Base-by-base conservation (phyloP, 2,888 invertebrate genomes). In the Sylvicola cinctus region DNA sequence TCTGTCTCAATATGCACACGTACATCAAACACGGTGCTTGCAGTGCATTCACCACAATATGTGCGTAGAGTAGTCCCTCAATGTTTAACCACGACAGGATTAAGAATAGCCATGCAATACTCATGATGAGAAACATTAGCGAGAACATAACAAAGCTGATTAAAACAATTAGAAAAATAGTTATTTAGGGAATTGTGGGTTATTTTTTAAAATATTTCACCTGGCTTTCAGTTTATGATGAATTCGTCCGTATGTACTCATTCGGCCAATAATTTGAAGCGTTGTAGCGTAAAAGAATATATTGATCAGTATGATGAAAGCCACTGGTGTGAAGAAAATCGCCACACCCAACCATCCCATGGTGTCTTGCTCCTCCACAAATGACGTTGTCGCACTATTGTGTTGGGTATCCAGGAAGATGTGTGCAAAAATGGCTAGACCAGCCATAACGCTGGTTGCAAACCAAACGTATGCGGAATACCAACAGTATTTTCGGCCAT, bases 141-240 rank as follows among this genome's bases (percentile, higher is more conserved):
- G 80, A 59, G 49, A 79, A 85, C 65, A 83, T 70, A 42, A 77
- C 68, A 46, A 83, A 84, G 55, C 81, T 80, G 64, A 32, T 66
- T 68, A 42, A 42, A 47, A 49, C 49, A 42, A 39, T 32, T 34
- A 29, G 33, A 17, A 12, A 20, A 23, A 13, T 32, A 25, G 12
- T 29, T 27, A 15, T 31, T 17, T 13, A n/a, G 14, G 12, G 7
- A 25, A 20, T 15, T 26, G 15, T 12, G 27, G 23, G 35, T 26
- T 29, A 25, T 33, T 38, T 30, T 23, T 28, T 32, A 15, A 23
- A 36, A 33, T 26, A 29, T 44, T 52, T 54, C 57, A 79, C 79
- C 75, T 81, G 55, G 81, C 78, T 54, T 79, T 78, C 40, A 85
- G 62, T 58, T 84, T 84, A 47, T 84, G 79, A 47, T 84, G 84